Conservation (phyloP, 2,797 vertebrate genomes). For the Rhadinocentrus ornatus region DNA sequence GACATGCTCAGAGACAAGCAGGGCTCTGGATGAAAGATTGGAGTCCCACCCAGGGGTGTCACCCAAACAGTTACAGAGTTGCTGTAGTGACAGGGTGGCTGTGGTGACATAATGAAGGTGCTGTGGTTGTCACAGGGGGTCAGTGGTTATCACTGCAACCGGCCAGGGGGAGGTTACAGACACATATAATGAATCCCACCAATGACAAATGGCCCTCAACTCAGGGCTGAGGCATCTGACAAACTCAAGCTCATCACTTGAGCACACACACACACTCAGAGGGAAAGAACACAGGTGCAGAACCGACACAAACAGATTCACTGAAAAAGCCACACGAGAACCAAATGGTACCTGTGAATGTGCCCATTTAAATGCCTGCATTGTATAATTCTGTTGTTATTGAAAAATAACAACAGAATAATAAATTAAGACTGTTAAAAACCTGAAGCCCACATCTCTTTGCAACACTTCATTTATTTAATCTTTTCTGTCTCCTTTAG, state of each 20-base stretch:
- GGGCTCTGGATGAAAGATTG: conserved; percentile 85
- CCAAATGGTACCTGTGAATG: conserved; percentile 2
- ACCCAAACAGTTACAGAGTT: conserved; percentile 97
- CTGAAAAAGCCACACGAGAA: conserved; percentile 4
- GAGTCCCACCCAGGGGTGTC: conserved; percentile 87
- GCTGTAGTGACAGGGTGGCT: conserved; percentile 93
- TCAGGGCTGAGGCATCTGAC: conserved; percentile 95
- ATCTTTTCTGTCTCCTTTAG: conserved; percentile 53
- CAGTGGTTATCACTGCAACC: conserved; percentile 96
- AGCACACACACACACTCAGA: conserved; percentile 37
- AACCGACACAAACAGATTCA: neutral
- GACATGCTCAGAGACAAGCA: conserved; percentile 74
- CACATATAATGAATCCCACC: conserved; percentile 96
- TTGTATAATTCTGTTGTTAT: neutral
- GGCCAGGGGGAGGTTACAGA: conserved; percentile 78
- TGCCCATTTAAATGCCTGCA: conserved; percentile 7
- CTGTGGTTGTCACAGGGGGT: conserved; percentile 97
- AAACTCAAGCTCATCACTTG: conserved; percentile 90
- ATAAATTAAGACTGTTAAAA: conserved; percentile 6
- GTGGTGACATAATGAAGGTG: conserved; percentile 99
- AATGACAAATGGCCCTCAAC: conserved; percentile 98
- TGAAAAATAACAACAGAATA: too few relatives aligned
- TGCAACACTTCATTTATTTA: conserved; percentile 58
- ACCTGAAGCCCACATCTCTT: conserved; percentile 16
- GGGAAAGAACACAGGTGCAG: neutral